phyloP scores from a whole-genome alignment of 2,888 invertebrate species.

The Oeneis ivallda region DNA sequence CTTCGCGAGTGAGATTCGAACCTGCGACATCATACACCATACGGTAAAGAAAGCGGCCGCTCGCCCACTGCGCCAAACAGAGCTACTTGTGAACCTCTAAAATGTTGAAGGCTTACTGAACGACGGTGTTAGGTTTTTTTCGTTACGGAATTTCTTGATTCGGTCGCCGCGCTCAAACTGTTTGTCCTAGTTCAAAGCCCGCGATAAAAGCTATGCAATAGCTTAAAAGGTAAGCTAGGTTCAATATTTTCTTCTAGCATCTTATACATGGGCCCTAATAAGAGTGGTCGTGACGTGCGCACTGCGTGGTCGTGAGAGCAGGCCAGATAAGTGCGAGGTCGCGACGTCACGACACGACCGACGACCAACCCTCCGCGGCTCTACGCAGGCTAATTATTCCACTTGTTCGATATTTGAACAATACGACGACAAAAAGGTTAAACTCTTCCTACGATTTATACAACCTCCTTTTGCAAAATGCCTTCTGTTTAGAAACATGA shows the following conservation, averaged over 20 bases:
- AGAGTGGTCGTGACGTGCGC: slow-evolving; percentile 65
- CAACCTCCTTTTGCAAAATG: neutral
- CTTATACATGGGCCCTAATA: slow-evolving; percentile 51
- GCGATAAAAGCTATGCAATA: neutral
- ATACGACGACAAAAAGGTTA: slow-evolving; percentile 30
- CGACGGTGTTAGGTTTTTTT: too few species aligned
- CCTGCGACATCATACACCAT: too few species aligned
- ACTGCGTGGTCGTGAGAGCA: slow-evolving; percentile 76
- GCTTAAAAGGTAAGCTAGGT: neutral
- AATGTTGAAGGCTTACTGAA: too few species aligned
- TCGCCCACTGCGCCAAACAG: too few species aligned
- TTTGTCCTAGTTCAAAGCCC: too few species aligned
- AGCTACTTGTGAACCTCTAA: too few species aligned
- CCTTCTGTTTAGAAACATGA: too few species aligned
- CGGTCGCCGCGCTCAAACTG: too few species aligned
- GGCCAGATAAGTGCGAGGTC: slow-evolving; percentile 76
- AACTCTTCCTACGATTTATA: slow-evolving; percentile 8
- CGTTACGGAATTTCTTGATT: too few species aligned
- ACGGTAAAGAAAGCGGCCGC: too few species aligned
- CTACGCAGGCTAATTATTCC: slow-evolving; percentile 45
- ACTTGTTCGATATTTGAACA: slow-evolving; percentile 45
- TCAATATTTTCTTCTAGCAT: slow-evolving; percentile 22
- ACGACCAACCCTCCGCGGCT: slow-evolving; percentile 45
- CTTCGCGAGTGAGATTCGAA: too few species aligned
- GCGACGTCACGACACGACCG: slow-evolving; percentile 62